Conservation (phyloP, 2,797 vertebrate species). For the Triplophysa bombifrons region DNA sequence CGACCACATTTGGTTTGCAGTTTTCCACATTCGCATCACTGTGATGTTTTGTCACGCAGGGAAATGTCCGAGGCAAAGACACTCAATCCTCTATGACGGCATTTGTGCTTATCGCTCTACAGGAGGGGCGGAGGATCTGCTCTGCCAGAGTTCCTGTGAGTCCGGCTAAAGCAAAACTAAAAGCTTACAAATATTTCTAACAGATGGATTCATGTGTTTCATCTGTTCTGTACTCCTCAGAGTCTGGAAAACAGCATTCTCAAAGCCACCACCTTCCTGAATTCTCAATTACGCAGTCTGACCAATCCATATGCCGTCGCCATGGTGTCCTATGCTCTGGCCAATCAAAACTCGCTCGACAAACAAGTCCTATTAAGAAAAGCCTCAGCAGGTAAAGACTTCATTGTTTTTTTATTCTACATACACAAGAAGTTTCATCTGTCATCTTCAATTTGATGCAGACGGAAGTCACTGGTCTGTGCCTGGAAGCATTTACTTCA, state of each 20-base stretch:
- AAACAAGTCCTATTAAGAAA: constrained; percentile 20
- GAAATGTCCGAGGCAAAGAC: constrained; percentile 52
- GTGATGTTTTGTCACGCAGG: constrained; percentile 16
- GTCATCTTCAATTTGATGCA: constrained; percentile 52
- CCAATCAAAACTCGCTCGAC: constrained; percentile 65
- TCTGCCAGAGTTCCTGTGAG: constrained; percentile 74
- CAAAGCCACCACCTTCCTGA: constrained; percentile 75
- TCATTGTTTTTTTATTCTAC: background rate
- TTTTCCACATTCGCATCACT: no score
- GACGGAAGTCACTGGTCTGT: constrained; percentile 71
- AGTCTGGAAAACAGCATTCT: constrained; percentile 67
- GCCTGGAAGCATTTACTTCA: constrained; percentile 61
- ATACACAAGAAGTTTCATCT: background rate
- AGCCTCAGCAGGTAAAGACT: constrained; percentile 35
- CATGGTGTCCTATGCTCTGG: constrained; percentile 76
- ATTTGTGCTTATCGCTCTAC: constrained; percentile 82
- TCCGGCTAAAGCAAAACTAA: constrained; percentile 16
- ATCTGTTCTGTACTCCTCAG: constrained; percentile 62
- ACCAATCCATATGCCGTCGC: constrained; percentile 75
- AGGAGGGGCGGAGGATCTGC: constrained; percentile 76
- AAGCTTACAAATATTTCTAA: background rate
- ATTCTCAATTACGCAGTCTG: constrained; percentile 65
- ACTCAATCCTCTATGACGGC: constrained; percentile 83
- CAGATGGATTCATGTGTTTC: background rate
- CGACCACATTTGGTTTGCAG: background rate